These are phyloP conservation scores for Chaetops frenatus DNA, from an alignment of 2,113 vertebrate genomes.

Conservation along the genomic window DNA sequence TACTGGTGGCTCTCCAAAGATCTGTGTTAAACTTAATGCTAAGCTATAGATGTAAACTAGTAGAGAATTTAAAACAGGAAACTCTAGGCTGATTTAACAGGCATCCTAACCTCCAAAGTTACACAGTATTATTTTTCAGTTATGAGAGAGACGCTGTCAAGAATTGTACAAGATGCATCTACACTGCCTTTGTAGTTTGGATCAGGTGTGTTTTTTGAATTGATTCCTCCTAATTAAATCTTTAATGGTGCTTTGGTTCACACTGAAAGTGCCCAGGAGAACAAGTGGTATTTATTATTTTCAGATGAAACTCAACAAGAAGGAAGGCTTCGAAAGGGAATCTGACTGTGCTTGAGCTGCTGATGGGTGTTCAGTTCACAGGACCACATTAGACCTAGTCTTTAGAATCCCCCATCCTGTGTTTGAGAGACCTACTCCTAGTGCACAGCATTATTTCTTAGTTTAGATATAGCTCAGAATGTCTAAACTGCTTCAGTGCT, in stretches of 20 bases:
- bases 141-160: background rate
- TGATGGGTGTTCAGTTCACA: background rate
- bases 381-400: background rate
- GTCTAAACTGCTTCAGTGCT: background rate
- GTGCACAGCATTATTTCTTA: background rate
- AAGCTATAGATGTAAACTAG: background rate
- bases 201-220: background rate
- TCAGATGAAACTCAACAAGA: background rate
- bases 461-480: background rate
- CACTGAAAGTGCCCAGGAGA: background rate
- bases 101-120: background rate
- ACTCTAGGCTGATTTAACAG: background rate
- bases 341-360: background rate
- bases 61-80: background rate
- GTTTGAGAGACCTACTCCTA: background rate
- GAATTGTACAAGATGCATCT: background rate
- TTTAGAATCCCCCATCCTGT: rapidly evolving
- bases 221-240: background rate
- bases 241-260: background rate
- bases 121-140: background rate
- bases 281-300: background rate
- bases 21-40: background rate
- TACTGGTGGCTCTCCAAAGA: background rate
- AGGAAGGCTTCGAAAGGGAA: background rate
- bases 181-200: background rate